A percentile compares a stretch with the other conserved stretches of the same genome.
These are phyloP conservation scores for Eleutherodactylus coqui DNA, from an alignment of 2,797 vertebrate genomes.

Conservation along the genomic window DNA sequence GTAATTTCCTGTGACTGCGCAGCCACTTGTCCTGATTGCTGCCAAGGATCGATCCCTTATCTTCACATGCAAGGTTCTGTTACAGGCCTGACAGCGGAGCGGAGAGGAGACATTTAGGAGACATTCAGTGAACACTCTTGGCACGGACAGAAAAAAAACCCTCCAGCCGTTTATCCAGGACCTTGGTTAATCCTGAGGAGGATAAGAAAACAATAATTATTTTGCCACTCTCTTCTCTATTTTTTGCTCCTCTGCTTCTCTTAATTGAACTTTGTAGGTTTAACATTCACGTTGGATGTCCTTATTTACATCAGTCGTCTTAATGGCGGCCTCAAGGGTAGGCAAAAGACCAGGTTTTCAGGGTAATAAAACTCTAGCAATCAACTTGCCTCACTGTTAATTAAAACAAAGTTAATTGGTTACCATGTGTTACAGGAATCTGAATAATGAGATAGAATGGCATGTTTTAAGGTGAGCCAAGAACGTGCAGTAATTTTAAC, in stretches of 20 bases:
- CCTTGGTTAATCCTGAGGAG: slow-evolving; percentile 8
- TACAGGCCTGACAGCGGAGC: neutral
- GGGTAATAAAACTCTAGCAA: slow-evolving; percentile 40
- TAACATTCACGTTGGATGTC: slow-evolving; percentile 4
- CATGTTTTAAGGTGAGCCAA: slow-evolving; percentile 14
- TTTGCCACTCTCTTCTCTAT: neutral
- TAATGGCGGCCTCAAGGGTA: slow-evolving; percentile 23
- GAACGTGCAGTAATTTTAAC: neutral
- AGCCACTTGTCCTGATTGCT: neutral
- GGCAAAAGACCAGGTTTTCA: slow-evolving; percentile 37
- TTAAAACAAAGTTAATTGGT: slow-evolving; percentile 56
- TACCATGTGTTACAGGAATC: slow-evolving; percentile 27
- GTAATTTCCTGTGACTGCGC: neutral
- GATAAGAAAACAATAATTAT: slow-evolving; percentile 28
- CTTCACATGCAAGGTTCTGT: slow-evolving; percentile 22
- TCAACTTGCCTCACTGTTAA: slow-evolving; percentile 38
- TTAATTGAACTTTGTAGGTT: slow-evolving; percentile 36
- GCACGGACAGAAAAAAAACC: neutral
- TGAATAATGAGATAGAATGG: slow-evolving; percentile 21
- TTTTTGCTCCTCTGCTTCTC: slow-evolving; percentile 20
- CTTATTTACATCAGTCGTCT: slow-evolving; percentile 29
- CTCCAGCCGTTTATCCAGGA: slow-evolving; percentile 18
- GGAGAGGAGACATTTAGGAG: neutral
- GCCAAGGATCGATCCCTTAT: slow-evolving; percentile 9
- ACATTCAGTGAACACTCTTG: slow-evolving; percentile 21